Conservation (phyloP, 2,113 vertebrate genomes). For the Corydoras maculifer region DNA sequence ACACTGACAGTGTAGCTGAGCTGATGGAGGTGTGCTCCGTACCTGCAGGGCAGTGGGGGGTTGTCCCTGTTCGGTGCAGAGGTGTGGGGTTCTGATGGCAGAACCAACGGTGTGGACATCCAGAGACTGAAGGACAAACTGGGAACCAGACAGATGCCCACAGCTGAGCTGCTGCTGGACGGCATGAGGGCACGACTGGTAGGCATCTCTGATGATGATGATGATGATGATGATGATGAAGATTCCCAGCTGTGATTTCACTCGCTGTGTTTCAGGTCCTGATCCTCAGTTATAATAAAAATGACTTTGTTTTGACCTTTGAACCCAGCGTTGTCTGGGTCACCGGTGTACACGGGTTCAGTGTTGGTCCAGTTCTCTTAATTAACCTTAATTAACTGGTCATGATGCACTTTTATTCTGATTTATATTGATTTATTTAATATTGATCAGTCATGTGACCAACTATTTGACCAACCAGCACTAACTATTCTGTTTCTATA, state of each 20-base stretch:
- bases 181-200: slow-evolving; percentile 70
- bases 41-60: slow-evolving; percentile 67
- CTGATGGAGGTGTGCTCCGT: not conserved
- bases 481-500: slow-evolving; percentile 34
- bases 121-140: slow-evolving; percentile 82
- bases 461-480: no score
- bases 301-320: no score
- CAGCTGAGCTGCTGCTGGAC: slow-evolving; percentile 76
- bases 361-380: no score
- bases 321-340: no score
- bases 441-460: no score
- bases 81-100: slow-evolving; percentile 62
- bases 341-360: no score
- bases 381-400: no score
- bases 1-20: not conserved
- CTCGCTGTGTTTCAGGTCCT: not conserved
- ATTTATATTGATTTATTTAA: no score
- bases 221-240: no score
- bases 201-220: not conserved
- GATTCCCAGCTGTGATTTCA: no score
- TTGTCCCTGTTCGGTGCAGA: slow-evolving; percentile 79
- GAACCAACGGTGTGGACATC: slow-evolving; percentile 69
- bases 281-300: no score
- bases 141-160: slow-evolving; percentile 79
- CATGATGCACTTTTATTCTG: no score